Percentiles rank a stretch among this genome's conserved stretches.
phyloP scores from a whole-genome alignment of 2,797 vertebrate species.

The Liasis olivaceus region DNA sequence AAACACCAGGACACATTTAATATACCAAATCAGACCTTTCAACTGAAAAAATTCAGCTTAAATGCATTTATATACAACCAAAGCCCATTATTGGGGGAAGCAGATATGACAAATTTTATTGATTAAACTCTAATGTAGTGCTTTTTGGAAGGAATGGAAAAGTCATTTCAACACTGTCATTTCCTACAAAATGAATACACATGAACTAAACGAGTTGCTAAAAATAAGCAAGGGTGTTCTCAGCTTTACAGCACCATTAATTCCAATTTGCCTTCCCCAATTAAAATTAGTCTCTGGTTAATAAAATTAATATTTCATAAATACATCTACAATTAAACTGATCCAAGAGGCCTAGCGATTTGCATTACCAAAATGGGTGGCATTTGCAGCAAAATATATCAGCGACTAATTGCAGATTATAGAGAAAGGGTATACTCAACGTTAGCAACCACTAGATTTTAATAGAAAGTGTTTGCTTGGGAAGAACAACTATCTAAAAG shows the following conservation, averaged over 20 bases:
- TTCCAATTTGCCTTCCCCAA: background rate
- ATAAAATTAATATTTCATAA: background rate
- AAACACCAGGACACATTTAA: background rate
- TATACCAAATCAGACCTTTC: background rate
- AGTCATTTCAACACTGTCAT: background rate
- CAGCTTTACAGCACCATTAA: background rate
- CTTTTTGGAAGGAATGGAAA: background rate
- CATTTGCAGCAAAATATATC: background rate
- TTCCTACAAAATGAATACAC: background rate
- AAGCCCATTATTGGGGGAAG: background rate
- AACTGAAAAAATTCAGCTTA: background rate
- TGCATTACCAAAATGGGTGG: background rate
- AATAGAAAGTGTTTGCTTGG: background rate
- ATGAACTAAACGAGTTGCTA: background rate
- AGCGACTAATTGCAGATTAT: background rate
- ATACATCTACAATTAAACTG: background rate
- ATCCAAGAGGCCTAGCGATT: background rate
- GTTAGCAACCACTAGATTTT: background rate
- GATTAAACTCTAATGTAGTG: background rate
- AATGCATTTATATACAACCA: background rate
- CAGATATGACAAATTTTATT: background rate
- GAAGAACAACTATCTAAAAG: background rate
- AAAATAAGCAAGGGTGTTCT: background rate
- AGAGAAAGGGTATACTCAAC: background rate
- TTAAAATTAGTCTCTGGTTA: background rate